Evolutionary conservation across 2,888 invertebrate species (phyloP).

Genomic region (Eilema caniola): DNA sequence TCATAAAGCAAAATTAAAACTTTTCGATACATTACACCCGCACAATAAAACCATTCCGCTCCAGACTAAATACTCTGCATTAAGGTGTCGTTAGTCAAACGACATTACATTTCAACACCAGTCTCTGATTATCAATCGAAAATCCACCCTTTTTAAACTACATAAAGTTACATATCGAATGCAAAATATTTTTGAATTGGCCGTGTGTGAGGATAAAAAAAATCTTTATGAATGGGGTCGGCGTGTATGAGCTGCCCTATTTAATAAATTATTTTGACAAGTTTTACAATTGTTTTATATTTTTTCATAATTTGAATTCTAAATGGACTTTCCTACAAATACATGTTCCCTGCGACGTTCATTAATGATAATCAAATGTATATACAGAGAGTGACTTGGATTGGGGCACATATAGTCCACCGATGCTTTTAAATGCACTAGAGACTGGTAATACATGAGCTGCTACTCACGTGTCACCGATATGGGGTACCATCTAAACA

Average conservation of each 20-base stretch:
- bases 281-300: conserved; percentile 75
- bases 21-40: conserved; percentile 83
- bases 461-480: neutral
- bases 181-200: conserved; percentile 17
- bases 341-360: neutral
- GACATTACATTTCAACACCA: conserved; percentile 59
- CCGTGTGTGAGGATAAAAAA: conserved; percentile 63
- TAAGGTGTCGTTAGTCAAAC: conserved; percentile 85
- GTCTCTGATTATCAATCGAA: conserved; percentile 26
- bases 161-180: conserved; percentile 40
- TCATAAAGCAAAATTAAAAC: conserved; percentile 86
- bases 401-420: neutral
- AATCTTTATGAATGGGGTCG: conserved; percentile 79
- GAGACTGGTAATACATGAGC: neutral
- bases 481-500: no score
- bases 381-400: neutral
- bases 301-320: conserved; percentile 8
- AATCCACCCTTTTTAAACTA: conserved; percentile 27
- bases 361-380: neutral
- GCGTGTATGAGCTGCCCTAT: conserved; percentile 72
- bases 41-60: conserved; percentile 80
- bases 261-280: conserved; percentile 77
- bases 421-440: neutral
- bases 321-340: no score
- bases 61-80: conserved; percentile 82